Conservation (phyloP, 1,140 invertebrate genomes). For the Subanguina moxae region DNA sequence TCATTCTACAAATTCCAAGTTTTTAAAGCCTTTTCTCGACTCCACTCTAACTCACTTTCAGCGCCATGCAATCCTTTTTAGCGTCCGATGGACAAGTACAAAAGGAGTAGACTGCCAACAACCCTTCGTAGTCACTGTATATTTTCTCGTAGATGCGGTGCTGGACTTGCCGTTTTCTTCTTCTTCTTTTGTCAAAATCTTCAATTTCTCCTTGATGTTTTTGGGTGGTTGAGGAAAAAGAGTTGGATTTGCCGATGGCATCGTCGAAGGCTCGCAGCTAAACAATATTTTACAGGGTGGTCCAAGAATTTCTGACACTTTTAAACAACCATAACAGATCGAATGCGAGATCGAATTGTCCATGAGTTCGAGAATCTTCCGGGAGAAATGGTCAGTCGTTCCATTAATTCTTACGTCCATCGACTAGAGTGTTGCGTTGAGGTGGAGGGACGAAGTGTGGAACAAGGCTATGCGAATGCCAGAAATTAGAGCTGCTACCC, state of each 20-base stretch:
- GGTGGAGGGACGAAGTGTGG: too few relatives aligned
- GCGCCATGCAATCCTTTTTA: slow-evolving; percentile 29
- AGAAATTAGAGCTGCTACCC: too few relatives aligned
- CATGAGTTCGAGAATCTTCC: too few relatives aligned
- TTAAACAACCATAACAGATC: too few relatives aligned
- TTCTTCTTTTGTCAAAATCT: slow-evolving; percentile 1
- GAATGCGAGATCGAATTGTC: too few relatives aligned
- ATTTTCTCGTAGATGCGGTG: slow-evolving; percentile 39
- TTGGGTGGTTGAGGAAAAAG: neutral
- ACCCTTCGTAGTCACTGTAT: slow-evolving; percentile 35
- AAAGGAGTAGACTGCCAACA: slow-evolving; percentile 44
- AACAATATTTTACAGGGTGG: too few relatives aligned
- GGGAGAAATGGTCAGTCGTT: too few relatives aligned
- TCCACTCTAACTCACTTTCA: slow-evolving; percentile 24
- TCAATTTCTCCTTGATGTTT: neutral
- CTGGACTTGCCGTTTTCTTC: neutral
- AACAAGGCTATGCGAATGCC: too few relatives aligned
- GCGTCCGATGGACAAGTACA: slow-evolving; percentile 25
- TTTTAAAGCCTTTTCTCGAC: too few relatives aligned
- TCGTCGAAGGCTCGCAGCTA: slow-evolving; percentile 36
- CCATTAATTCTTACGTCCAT: too few relatives aligned
- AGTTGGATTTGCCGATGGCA: slow-evolving; percentile 34
- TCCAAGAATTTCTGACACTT: too few relatives aligned
- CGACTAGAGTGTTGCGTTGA: too few relatives aligned
- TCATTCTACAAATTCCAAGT: slow-evolving; percentile 15